phyloP scores from a whole-genome alignment of 2,113 vertebrate species.

The Podocnemis expansa region DNA sequence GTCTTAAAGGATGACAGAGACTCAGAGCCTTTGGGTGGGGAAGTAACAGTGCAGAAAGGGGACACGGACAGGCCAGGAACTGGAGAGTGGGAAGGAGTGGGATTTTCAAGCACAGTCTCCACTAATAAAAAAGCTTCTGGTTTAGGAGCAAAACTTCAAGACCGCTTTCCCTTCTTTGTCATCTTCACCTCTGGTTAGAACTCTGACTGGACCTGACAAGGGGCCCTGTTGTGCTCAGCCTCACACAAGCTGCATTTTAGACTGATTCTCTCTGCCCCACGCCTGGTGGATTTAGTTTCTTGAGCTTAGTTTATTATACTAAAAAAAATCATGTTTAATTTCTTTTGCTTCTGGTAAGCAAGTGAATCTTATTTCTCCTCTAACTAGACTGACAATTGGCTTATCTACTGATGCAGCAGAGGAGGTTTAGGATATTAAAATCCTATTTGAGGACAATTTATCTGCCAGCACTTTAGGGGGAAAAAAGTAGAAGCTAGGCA shows the following conservation, averaged over 20 bases:
- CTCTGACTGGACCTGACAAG: conserved; percentile 12
- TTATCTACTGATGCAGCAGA: neutral
- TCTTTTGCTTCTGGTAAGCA: neutral
- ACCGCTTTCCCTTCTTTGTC: neutral
- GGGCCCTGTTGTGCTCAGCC: neutral
- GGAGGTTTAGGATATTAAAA: neutral
- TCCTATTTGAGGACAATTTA: neutral
- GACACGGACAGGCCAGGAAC: neutral
- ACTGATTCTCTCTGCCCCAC: conserved; percentile 4
- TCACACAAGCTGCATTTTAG: conserved; percentile 2
- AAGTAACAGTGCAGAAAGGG: conserved; percentile 36
- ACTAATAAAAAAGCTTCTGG: neutral
- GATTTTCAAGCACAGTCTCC: neutral
- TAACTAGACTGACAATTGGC: neutral
- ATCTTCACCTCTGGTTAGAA: neutral
- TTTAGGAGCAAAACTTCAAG: neutral
- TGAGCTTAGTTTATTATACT: conserved; percentile 28
- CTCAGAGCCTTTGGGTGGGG: conserved; percentile 16
- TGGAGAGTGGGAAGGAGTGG: neutral
- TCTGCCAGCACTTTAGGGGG: neutral
- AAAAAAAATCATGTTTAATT: neutral
- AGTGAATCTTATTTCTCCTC: neutral
- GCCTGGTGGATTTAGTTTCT: neutral
- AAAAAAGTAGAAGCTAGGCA: neutral
- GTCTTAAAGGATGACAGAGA: conserved; percentile 45